Evolutionary conservation across 1,140 invertebrate species (phyloP), one percentile per base, ranked within the genome.

Genomic region (Aporrectodea caliginosa): DNA sequence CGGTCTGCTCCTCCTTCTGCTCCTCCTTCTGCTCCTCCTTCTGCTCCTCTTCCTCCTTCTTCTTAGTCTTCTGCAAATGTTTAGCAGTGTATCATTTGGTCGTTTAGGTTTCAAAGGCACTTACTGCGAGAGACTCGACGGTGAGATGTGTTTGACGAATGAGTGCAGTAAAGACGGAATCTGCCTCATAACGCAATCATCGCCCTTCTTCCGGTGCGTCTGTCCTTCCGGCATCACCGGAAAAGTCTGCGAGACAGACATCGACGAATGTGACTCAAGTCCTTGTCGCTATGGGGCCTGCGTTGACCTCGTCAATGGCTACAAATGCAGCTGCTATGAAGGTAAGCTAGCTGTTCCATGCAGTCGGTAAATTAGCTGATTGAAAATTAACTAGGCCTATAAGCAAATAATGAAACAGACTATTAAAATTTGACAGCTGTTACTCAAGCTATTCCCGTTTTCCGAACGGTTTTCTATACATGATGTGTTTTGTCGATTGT

Each of bases 261-360:
- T 98, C 85, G 94, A 98, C 87, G 96, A 98, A 86, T 98, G 96
- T 88, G 92, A 93, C 82, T 94, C 93, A 69, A 93, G 94, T 87
- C 96, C 96, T 0, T 98, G 96, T 86, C 90, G 94, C 75, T 96
- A 97, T 86, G 94, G 94, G 0, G 94, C 93, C 1, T 98, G 96
- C 85, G 92, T 94, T 71, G 95, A 98, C 80, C 70, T 79, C 29
- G 79, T 84, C n/a, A 83, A 85, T 70, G 82, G 81, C 80, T 88
- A 86, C 81, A 80, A 70, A 58, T 87, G 86, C 81, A 75, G 83
- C 73, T 87, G 86, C 43, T 6, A 58, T 22, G 43, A 58, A 58
- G 43, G 43, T 58, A 58, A 58, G 43, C 6, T 12, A 22, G 43
- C 22, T 58, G 6, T n/a, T n/a, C n/a, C n/a, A n/a, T n/a, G n/a